Base-by-base conservation (phyloP, 2,113 vertebrate species). In the Crypturellus undulatus region DNA sequence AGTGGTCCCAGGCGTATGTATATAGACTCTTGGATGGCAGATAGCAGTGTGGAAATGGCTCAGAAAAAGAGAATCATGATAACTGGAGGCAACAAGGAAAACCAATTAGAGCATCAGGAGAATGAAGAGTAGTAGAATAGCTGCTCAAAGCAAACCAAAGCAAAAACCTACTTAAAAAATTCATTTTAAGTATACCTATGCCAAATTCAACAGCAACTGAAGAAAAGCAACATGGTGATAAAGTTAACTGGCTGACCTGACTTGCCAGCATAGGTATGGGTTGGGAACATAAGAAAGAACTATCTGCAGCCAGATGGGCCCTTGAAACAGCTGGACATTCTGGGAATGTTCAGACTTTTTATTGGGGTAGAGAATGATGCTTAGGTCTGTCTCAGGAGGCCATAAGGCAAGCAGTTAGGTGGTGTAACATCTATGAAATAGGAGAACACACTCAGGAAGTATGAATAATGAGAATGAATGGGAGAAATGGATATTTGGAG, bases 301-400 rank as follows among this genome's bases (percentile, higher is more conserved):
- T 65, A 28, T 40, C 38, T 87, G 40, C 40, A 79, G 42, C 24
- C 19, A 34, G 51, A 32, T 20, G 49, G 56, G 42, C 34, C 49
- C 28, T 49, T 18, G 68, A 65, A 65, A 72, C 26, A 42, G 30
- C 42, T 65, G 40, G 58, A 19, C 12, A 34, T 12, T 28, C 68
- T 58, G 68, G 1, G 0, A 72, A 34, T 28, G 28, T 40, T 40
- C 2, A 0, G 21, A 21, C 19, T 59, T n/a, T n/a, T 25, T 59
- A n/a, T 19, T 19, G 58, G 40, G n/a, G 47, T 38, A 58, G 22
- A 80, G 40, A 30, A n/a, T 40, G 14, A 26, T 58, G 19, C 19
- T 42, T 58, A 80, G 34, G 19, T 24, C 58, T 65, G 34, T 49
- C 51, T 65, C 58, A 34, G 76, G 34, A 80, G 65, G 51, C 72